phyloP scores from a whole-genome alignment of 1,140 invertebrate species.

The Ostrea edulis region DNA sequence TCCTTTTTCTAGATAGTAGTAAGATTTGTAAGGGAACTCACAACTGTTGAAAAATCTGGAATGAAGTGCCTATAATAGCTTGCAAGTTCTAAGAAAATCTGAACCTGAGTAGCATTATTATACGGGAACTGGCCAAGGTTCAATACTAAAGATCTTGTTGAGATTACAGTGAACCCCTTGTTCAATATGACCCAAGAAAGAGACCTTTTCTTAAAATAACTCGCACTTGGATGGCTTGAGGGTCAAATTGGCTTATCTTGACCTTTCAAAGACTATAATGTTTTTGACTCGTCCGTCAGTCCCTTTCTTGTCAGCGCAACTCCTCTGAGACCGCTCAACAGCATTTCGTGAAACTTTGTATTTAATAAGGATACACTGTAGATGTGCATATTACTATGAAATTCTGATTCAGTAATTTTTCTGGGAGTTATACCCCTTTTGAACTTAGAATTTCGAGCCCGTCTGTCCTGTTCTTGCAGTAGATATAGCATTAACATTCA shows the following conservation, averaged over 20 bases:
- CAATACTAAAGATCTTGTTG: slow-evolving; percentile 48
- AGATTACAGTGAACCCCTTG: slow-evolving; percentile 46
- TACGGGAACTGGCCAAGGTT: slow-evolving; percentile 50
- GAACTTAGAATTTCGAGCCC: too few relatives aligned
- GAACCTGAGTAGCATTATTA: slow-evolving; percentile 44
- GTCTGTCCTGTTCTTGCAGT: too few relatives aligned
- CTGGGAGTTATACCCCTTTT: too few relatives aligned
- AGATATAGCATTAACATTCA: too few relatives aligned
- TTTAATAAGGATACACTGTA: too few relatives aligned
- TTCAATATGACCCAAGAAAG: slow-evolving; percentile 39
- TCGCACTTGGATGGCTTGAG: slow-evolving; percentile 57
- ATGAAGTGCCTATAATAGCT: slow-evolving; percentile 13
- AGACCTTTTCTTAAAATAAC: slow-evolving; percentile 48
- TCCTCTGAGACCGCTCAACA: too few relatives aligned
- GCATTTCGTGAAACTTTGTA: too few relatives aligned
- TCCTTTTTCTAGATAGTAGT: slow-evolving; percentile 24
- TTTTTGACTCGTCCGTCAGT: too few relatives aligned
- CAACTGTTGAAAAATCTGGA: not conserved
- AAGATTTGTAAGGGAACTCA: not conserved
- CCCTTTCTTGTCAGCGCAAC: too few relatives aligned
- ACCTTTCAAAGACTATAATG: slow-evolving; percentile 51
- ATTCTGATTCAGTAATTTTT: too few relatives aligned
- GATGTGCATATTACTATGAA: too few relatives aligned
- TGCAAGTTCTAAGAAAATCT: slow-evolving; percentile 53
- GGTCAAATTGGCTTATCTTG: slow-evolving; percentile 45